Base-by-base conservation (phyloP, 2,113 vertebrate genomes). In the Phalacrocorax aristotelis region DNA sequence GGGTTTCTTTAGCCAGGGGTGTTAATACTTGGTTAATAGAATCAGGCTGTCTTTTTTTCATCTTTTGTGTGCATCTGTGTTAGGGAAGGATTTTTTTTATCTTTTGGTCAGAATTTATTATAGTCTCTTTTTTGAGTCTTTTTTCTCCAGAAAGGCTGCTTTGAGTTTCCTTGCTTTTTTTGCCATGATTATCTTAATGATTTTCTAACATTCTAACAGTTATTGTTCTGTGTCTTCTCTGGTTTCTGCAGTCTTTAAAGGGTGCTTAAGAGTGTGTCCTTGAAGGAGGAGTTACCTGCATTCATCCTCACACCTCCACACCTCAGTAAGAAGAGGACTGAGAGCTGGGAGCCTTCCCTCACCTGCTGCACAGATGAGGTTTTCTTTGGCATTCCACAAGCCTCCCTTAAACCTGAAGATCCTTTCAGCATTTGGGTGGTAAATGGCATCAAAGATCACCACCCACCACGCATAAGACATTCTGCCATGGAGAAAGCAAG, bases 11-110 rank as follows among this genome's bases (percentile, higher is more conserved):
- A 92, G 90, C 93, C 88, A 88, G 68, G 92, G 97, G 94, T 96
- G 96, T 96, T 98, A 97, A 97, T 93, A 95, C 75, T 70, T 57
- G 68, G 55, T 92, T 96, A 97, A 96, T 93, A 92, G 92, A 97
- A 97, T 93, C 85, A 88, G 75, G 36, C 81, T 94, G 81, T 46
- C 38, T 92, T 96, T 96, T 97, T 77, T 95, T 92, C 85, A 68
- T 95, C 91, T 95, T 92, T 94, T 96, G 94, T 96, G 72, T 87
- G 87, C 34, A 32, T 93, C 36, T 94, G 70, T 93, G 94, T 96
- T 91, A 90, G 81, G 60, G 60, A 91, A 38, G 64, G 68, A 80
- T 72, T 84, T 46, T 92, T 81, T 89, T 74, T 44, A 27, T 83
- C 58, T 89, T 89, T 85, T 71, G 25, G 77, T 95, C 79, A 94